These are phyloP conservation scores for Phylloscopus collybita DNA, from an alignment of 2,797 vertebrate genomes.

Conservation along the genomic window DNA sequence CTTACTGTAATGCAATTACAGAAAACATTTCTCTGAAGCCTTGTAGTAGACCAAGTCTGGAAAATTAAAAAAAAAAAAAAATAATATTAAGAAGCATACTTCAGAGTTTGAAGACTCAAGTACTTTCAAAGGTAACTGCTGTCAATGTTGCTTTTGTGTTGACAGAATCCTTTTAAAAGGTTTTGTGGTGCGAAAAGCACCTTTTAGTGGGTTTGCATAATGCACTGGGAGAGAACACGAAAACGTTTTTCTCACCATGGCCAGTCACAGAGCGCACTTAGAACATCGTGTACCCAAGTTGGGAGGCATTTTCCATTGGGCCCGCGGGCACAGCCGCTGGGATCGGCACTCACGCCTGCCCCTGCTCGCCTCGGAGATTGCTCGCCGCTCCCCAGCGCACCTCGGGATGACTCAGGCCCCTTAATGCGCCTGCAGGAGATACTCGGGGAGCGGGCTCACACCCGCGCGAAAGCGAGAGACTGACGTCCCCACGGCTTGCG, in stretches of 20 bases:
- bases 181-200: conserved; percentile 67
- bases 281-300: neutral
- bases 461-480: neutral
- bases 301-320: neutral
- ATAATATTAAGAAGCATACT: neutral
- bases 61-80: neutral
- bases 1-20: neutral
- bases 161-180: conserved; percentile 64
- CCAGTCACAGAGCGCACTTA: neutral
- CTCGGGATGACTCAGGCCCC: neutral
- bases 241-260: conserved; percentile 58
- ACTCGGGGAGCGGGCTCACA: neutral
- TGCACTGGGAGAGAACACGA: conserved; percentile 48
- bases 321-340: neutral
- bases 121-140: conserved; percentile 29
- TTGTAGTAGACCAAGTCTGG: neutral
- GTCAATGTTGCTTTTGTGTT: conserved; percentile 36
- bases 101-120: conserved; percentile 11
- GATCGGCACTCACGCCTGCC: neutral
- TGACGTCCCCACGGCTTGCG: neutral
- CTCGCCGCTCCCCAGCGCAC: neutral
- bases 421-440: neutral
- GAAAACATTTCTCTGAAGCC: conserved; percentile 7
- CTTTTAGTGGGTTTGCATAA: conserved; percentile 69
- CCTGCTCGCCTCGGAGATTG: neutral